Base-by-base conservation (phyloP, 1,140 invertebrate genomes). In the Eumeta japonica region DNA sequence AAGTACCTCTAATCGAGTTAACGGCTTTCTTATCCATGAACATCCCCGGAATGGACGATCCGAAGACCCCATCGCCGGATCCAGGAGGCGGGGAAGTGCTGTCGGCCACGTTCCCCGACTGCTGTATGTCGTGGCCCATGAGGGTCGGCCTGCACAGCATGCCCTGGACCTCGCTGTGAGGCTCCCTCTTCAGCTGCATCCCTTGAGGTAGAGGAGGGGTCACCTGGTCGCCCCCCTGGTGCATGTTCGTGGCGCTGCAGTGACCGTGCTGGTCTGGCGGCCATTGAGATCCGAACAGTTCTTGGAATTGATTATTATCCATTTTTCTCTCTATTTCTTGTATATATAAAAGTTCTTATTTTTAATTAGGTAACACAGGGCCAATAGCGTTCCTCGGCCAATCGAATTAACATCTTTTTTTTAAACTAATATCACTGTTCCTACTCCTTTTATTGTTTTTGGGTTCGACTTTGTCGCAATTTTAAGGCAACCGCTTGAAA, bases 1-100 rank as follows among this genome's bases (percentile, higher is more conserved):
- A 58, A 51, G 43, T 74, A 80, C 80, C 80, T 81, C 80, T 70
- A 39, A 82, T 82, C n/a, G 80, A 81, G 55, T 81, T 82, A 27
- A 77, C 78, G 41, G 71, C 75, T 62, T 81, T 81, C 58, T 79
- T 78, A 37, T 81, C 78, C 49, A 65, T 62, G 32, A 64, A 77
- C 64, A 74, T 66, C 14, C 63, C 63, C 17, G 63, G 58, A 15
- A 72, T 63, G 5, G 67, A 62, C 3, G 73, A 65, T 11, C 68
- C 65, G 41, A 64, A 71, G 55, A 68, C 63, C 4, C 57, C 58
- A 10, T 74, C 71, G 31, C 60, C 67, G 37, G 51, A 60, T 10
- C 64, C 67, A 4, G 73, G 72, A 2, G 72, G 70, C 0, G 70
- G 70, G 1, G 73, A 73, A 13, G 71, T 76, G 43, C 70, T 74